These are phyloP conservation scores for Linurgus olivaceus DNA, from an alignment of 2,797 vertebrate species.

Conservation along the genomic window DNA sequence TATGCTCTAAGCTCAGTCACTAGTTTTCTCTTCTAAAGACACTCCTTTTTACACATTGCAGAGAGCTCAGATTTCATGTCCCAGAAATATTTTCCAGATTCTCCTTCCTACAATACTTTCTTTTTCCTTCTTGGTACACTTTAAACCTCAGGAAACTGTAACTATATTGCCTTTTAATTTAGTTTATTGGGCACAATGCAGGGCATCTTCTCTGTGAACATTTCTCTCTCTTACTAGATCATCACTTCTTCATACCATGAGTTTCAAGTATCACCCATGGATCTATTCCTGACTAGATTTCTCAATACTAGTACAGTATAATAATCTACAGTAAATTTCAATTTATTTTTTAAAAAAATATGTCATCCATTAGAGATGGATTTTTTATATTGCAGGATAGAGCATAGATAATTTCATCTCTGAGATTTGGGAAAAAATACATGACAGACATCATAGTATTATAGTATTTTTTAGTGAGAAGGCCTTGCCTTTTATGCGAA, in stretches of 20 bases:
- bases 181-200: neutral
- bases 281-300: neutral
- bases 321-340: neutral
- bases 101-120: neutral
- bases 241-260: neutral
- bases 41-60: neutral
- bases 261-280: neutral
- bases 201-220: neutral
- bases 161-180: neutral
- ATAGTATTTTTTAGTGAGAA: neutral
- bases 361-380: neutral
- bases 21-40: neutral
- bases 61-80: neutral
- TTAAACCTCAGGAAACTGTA: neutral
- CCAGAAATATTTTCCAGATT: neutral
- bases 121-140: neutral
- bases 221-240: neutral
- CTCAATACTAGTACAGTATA: neutral
- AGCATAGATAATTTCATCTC: neutral
- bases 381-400: neutral
- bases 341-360: neutral
- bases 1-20: neutral
- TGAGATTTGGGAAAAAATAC: neutral
- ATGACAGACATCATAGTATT: neutral
- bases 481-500: neutral